Base-by-base conservation (phyloP, 1,140 invertebrate genomes). In the Eumeta japonica region DNA sequence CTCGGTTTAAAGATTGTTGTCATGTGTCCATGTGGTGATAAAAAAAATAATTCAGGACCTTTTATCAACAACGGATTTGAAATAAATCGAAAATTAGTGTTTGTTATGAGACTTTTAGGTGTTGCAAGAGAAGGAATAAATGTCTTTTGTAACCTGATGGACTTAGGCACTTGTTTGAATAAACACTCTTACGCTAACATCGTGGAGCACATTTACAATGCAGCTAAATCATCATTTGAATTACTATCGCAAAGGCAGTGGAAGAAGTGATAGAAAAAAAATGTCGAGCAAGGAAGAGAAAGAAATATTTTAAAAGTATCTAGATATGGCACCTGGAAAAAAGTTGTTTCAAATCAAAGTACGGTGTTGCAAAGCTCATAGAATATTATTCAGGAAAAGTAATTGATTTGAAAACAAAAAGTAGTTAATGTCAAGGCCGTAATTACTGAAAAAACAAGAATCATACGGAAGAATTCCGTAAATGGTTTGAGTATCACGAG, bases 91-190 rank as follows among this genome's bases (percentile, higher is more conserved):
- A 17, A 45, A 35, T 28, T 55, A 2, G 35, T 50, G 27, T 19
- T 43, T 30, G 45, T 39, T 9, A 55, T 55, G 52, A 9, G 48
- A 43, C 33, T 52, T 3, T 41, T 55, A 29, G 47, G 50, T 17
- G 18, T 53, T 30, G 45, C 43, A 3, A 39, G 17, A 39, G 14
- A 50, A 42, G 49, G 50, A 0, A 45, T 57, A 17, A 39, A 37
- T 34, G 35, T 43, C 37, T 52, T 58, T 37, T 52, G 38, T 32
- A 30, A 35, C 7, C 10, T 55, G 2, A 58, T 58, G 54, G 52
- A 57, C 13, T 30, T 14, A 13, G 28, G 10, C 5, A 7, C 28
- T 10, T 5, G 10, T 4, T 30, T 30, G 13, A 30, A 12, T 30
- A 30, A 11, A 13, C 5, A 5, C 13, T 5, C 5, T 5, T 11